Evolutionary conservation across 2,797 vertebrate species (phyloP).

Genomic region (Enteromius mattozi): DNA sequence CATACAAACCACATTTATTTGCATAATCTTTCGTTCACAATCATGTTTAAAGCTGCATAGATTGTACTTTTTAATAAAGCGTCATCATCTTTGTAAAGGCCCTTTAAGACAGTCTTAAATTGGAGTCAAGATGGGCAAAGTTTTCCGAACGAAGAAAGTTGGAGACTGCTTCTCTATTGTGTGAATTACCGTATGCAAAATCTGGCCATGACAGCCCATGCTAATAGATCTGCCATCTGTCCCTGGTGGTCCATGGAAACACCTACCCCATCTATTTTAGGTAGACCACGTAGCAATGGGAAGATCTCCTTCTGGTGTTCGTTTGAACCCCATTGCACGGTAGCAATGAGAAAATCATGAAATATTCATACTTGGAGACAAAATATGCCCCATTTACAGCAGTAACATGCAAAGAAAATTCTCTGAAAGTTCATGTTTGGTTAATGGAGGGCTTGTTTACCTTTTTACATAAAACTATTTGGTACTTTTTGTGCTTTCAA

Average conservation of each 20-base stretch:
- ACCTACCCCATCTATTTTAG: slow-evolving; percentile 58
- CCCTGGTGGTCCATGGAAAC: slow-evolving; percentile 61
- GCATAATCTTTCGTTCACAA: too few relatives aligned
- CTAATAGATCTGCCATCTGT: slow-evolving; percentile 74
- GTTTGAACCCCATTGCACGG: slow-evolving; percentile 63
- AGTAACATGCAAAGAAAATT: slow-evolving; percentile 31
- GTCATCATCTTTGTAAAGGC: not conserved
- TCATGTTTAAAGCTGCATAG: not conserved
- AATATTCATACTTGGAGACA: slow-evolving; percentile 68
- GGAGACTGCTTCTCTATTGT: slow-evolving; percentile 1
- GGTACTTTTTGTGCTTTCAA: not conserved
- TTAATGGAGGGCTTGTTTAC: slow-evolving; percentile 31
- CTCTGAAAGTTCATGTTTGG: slow-evolving; percentile 23
- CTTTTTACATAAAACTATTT: slow-evolving; percentile 23
- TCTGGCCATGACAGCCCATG: slow-evolving; percentile 56
- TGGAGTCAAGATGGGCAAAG: not conserved
- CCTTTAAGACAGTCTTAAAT: not conserved
- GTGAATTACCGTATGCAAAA: slow-evolving; percentile 7
- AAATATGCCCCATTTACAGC: slow-evolving; percentile 43
- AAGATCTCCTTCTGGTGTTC: slow-evolving; percentile 68
- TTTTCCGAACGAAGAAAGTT: not conserved
- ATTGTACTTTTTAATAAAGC: not conserved
- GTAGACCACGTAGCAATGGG: slow-evolving; percentile 59
- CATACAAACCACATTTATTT: too few relatives aligned
- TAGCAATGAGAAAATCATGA: slow-evolving; percentile 72